Evolutionary conservation across 2,113 vertebrate genomes (phyloP).

Genomic region (Cranoglanis bouderius): DNA sequence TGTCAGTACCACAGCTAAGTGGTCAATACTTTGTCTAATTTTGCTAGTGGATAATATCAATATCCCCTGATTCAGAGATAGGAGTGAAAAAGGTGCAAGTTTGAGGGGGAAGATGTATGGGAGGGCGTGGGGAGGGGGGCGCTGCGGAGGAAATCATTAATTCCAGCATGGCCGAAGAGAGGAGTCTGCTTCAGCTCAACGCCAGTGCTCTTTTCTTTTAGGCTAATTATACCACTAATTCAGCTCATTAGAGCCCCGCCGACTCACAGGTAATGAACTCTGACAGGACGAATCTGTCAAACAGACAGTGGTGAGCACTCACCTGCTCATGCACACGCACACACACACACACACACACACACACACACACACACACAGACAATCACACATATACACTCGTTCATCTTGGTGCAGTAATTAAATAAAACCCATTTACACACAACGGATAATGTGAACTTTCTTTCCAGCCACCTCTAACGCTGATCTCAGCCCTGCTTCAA

Average conservation of each 20-base stretch:
- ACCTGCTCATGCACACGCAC: constrained; percentile 46
- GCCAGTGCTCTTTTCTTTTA: constrained; percentile 58
- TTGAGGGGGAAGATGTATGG: constrained; percentile 31
- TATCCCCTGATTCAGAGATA: not conserved
- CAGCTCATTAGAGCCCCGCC: constrained; percentile 61
- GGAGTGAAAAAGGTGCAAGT: not conserved
- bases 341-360: not conserved
- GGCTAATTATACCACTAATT: constrained; percentile 66
- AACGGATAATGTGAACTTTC: not conserved
- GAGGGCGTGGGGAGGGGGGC: not conserved
- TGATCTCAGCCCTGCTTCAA: not conserved
- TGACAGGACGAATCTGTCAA: constrained; percentile 65
- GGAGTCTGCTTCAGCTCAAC: constrained; percentile 51
- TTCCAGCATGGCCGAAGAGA: constrained; percentile 32
- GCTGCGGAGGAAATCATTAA: constrained; percentile 45
- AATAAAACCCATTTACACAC: constrained; percentile 36
- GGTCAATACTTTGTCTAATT: not conserved
- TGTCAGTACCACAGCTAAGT: not conserved
- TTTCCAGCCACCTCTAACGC: not conserved
- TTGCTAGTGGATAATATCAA: not conserved
- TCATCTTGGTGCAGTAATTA: constrained; percentile 24
- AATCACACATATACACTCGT: constrained; percentile 12
- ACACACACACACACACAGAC: constrained; percentile 24
- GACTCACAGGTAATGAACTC: constrained; percentile 65
- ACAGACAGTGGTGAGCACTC: constrained; percentile 51